phyloP scores from a whole-genome alignment of 2,113 vertebrate genomes.

The Centropristis striata region DNA sequence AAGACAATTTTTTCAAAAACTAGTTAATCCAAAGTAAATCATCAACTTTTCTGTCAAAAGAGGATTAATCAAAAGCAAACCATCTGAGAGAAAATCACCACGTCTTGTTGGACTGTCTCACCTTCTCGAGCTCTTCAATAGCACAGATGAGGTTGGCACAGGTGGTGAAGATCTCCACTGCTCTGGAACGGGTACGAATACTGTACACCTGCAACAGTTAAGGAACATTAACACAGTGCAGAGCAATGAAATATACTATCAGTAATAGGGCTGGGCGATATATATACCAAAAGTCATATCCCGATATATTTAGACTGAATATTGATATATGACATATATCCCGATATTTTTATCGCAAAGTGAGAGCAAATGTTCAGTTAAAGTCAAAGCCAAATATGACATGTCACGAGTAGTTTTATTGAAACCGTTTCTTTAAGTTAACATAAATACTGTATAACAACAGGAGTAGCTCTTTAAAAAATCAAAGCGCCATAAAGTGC shows the following conservation, averaged over 20 bases:
- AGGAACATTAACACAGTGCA: neutral
- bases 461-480: too few relatives aligned
- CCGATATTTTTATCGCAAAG: too few relatives aligned
- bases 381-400: too few relatives aligned
- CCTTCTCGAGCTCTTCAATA: conserved; percentile 98
- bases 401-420: too few relatives aligned
- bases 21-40: neutral
- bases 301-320: too few relatives aligned
- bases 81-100: neutral
- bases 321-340: too few relatives aligned
- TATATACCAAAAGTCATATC: too few relatives aligned
- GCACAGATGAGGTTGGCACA: conserved; percentile 99
- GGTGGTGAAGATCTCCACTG: conserved; percentile 98
- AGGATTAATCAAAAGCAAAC: neutral
- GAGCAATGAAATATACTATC: neutral
- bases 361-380: too few relatives aligned
- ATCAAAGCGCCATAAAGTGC: too few relatives aligned
- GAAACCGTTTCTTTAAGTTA: too few relatives aligned
- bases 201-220: conserved; percentile 90
- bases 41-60: neutral
- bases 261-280: too few relatives aligned
- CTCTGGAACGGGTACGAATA: conserved; percentile 95
- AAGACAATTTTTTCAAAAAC: neutral
- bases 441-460: too few relatives aligned
- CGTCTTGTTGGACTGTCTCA: conserved; percentile 53